Conservation (phyloP, 2,888 invertebrate genomes). For the Neria commutata region DNA sequence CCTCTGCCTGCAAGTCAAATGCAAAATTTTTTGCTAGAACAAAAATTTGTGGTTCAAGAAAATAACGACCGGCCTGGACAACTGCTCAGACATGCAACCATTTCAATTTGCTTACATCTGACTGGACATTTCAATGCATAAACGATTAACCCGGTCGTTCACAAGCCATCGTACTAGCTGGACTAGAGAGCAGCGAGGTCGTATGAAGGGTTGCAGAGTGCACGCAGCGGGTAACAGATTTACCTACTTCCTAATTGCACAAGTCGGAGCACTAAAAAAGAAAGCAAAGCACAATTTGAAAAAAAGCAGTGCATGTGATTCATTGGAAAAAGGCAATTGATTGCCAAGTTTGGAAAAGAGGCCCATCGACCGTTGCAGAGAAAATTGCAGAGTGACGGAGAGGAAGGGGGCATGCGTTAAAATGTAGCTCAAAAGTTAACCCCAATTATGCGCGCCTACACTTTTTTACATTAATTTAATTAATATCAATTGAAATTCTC, state of each 20-base stretch:
- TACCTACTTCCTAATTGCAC: background rate
- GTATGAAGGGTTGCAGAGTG: constrained; percentile 39
- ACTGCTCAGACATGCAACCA: constrained; percentile 52
- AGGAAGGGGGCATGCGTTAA: background rate
- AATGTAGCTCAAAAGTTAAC: background rate
- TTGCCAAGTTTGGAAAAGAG: too few species aligned
- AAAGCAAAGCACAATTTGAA: background rate
- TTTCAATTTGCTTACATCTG: constrained; percentile 45
- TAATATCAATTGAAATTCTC: too few species aligned
- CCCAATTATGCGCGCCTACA: background rate
- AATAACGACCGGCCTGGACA: constrained; percentile 24
- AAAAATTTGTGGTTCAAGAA: background rate
- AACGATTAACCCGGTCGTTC: too few species aligned
- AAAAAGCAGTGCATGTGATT: background rate
- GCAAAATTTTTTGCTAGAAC: background rate
- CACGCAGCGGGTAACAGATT: background rate
- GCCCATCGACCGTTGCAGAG: background rate
- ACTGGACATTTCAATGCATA: constrained; percentile 52
- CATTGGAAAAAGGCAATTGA: too few species aligned
- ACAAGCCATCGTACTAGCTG: background rate
- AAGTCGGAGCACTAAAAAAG: background rate
- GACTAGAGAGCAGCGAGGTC: constrained; percentile 14
- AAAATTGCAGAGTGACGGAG: background rate
- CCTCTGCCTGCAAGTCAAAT: background rate
- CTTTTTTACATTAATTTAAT: background rate